A percentile compares a stretch with the other conserved stretches of the same genome.
Evolutionary conservation across 2,797 vertebrate genomes (phyloP).

Genomic region (Coregonus sp.): DNA sequence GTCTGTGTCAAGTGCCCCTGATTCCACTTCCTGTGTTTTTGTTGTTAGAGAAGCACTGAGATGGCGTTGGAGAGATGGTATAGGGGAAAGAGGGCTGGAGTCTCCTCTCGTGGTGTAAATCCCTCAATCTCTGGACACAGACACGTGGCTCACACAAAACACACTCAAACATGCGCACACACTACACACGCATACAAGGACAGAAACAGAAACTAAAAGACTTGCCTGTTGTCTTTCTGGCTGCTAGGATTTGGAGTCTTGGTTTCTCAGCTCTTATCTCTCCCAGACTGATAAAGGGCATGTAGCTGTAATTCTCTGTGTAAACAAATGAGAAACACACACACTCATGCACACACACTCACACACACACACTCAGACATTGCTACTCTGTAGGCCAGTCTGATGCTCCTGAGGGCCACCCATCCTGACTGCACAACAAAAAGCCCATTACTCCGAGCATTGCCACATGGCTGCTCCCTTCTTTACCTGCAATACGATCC

Average conservation of each 20-base stretch:
- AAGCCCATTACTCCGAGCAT: slow-evolving; percentile 49
- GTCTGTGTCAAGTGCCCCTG: slow-evolving; percentile 69
- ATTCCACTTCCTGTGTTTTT: slow-evolving; percentile 68
- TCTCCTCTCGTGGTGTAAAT: slow-evolving; percentile 54
- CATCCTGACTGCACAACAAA: slow-evolving; percentile 39
- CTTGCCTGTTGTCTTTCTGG: slow-evolving; percentile 32
- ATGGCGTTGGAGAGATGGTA: slow-evolving; percentile 45
- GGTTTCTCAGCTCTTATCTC: slow-evolving; percentile 53
- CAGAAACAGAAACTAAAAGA: slow-evolving; percentile 18
- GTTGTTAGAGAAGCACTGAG: slow-evolving; percentile 56
- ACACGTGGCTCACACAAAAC: neutral
- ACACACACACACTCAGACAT: neutral
- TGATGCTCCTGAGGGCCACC: neutral
- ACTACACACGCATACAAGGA: neutral
- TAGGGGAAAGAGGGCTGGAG: slow-evolving; percentile 19
- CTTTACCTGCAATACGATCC: slow-evolving; percentile 65
- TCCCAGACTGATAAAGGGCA: slow-evolving; percentile 59
- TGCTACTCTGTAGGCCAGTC: neutral
- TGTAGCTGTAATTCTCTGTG: slow-evolving; percentile 50
- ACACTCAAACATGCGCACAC: neutral
- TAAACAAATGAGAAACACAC: slow-evolving; percentile 51
- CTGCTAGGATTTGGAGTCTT: slow-evolving; percentile 39
- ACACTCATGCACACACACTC: neutral
- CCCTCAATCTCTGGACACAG: slow-evolving; percentile 39
- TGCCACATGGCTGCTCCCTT: slow-evolving; percentile 52